Conservation (phyloP, 2,113 vertebrate genomes). For the Nibea albiflora region DNA sequence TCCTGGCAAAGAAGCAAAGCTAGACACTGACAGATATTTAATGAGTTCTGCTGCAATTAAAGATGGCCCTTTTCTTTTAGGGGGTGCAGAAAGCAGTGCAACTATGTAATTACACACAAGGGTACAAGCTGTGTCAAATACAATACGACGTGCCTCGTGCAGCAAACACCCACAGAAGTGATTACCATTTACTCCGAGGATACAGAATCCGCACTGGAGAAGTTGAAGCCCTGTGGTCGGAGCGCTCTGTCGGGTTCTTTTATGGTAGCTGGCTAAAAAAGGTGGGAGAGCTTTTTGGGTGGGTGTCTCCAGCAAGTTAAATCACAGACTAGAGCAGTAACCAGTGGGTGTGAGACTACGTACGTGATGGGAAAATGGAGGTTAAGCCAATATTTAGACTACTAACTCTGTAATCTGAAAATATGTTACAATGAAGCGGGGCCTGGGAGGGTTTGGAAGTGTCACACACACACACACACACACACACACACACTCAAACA, state of each 20-base stretch:
- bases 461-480: neutral
- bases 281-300: slow-evolving; percentile 31
- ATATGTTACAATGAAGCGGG: slow-evolving; percentile 1
- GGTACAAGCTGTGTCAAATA: neutral
- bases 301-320: slow-evolving; percentile 41
- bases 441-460: slow-evolving; percentile 1
- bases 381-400: slow-evolving; percentile 57
- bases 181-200: neutral
- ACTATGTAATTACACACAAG: slow-evolving; percentile 30
- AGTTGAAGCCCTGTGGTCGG: neutral
- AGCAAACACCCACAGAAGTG: slow-evolving; percentile 33
- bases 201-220: slow-evolving; percentile 26
- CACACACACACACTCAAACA: too few relatives aligned
- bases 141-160: slow-evolving; percentile 9
- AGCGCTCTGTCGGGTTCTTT: slow-evolving; percentile 25
- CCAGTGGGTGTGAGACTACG: slow-evolving; percentile 52
- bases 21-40: slow-evolving; percentile 14
- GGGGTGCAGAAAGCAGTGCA: slow-evolving; percentile 4
- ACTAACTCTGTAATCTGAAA: slow-evolving; percentile 61
- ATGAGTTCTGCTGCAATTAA: slow-evolving; percentile 27
- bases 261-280: slow-evolving; percentile 12
- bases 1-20: slow-evolving; percentile 1
- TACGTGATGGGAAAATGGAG: slow-evolving; percentile 47
- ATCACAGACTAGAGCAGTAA: slow-evolving; percentile 54
- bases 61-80: neutral